Percentiles rank a stretch among this genome's conserved stretches.
phyloP scores from a whole-genome alignment of 2,113 vertebrate species.

The Cryptomyrus ogoouensis region DNA sequence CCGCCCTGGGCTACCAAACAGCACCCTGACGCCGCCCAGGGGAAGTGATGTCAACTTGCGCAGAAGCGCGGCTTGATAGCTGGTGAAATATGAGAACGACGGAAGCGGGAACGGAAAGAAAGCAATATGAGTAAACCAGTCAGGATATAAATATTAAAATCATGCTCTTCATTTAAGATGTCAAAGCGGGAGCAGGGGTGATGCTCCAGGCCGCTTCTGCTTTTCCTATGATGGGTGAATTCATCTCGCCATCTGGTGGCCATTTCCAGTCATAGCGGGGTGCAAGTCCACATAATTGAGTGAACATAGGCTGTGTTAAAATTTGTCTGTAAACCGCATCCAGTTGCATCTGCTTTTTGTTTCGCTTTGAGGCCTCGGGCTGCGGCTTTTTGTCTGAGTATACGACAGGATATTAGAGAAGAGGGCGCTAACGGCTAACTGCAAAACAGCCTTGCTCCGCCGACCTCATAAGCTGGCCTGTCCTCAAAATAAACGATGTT shows the following conservation, averaged over 20 bases:
- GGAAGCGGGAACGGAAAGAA: constrained; percentile 20
- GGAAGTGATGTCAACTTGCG: constrained; percentile 43
- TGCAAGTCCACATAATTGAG: neutral
- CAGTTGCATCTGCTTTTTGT: neutral
- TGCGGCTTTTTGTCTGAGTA: neutral
- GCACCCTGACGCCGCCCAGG: constrained; percentile 33
- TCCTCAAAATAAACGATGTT: neutral
- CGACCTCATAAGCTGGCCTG: neutral
- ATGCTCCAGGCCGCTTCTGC: neutral
- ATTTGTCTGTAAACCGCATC: neutral
- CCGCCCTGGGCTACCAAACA: constrained; percentile 45
- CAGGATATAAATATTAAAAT: constrained; percentile 28
- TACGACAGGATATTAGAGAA: neutral
- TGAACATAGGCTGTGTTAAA: neutral
- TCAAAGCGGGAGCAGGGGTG: neutral
- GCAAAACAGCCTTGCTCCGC: neutral
- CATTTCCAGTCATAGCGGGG: neutral
- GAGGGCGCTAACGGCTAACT: neutral
- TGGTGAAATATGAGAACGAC: constrained; percentile 40
- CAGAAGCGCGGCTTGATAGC: constrained; percentile 41
- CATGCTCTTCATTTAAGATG: constrained; percentile 35
- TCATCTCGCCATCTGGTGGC: constrained; percentile 1
- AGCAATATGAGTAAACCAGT: constrained; percentile 33
- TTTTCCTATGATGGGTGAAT: neutral
- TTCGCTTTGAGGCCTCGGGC: neutral